Evolutionary conservation across 2,113 vertebrate genomes (phyloP), one percentile per base, ranked within the genome.

Genomic region (Eubucco bourcierii): DNA sequence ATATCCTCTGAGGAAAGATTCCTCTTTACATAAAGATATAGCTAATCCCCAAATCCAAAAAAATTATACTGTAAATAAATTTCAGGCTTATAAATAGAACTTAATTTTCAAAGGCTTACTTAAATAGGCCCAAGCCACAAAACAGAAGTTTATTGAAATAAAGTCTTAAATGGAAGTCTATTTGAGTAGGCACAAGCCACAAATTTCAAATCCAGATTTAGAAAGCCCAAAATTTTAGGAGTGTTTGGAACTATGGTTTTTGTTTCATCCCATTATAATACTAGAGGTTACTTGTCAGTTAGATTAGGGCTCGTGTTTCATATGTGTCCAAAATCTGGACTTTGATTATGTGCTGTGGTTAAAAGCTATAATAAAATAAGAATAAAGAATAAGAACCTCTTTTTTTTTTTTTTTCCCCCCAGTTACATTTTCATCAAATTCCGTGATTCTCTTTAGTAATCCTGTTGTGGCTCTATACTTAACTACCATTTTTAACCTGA

Each of bases 31-130:
- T 76, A 84, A 91, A 94, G 72, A 90, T 85, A 90, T 85, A 82
- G 64, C 37, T 92, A 90, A 87, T 93, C 81, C 71, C 91, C 76
- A 94, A 90, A 85, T 80, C 59, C 73, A 80, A 67, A 90, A 86
- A 93, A 93, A 90, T 87, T 27, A 58, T 89, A 85, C 41, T 78
- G 85, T 95, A 95, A 96, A 96, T 96, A 95, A 74, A 89, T 96
- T 86, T 81, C 3, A 11, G n/a, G 12, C 28, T 78, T 96, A 97
- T 88, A 96, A 95, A 96, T 95, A 97, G 90, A 92, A 83, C 33
- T 90, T 74, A 86, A 46, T 96, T 96, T 96, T 81, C 63, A 95
- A 97, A 95, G 66, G 68, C 76, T 95, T 95, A 92, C 90, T 88
- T 94, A 95, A 94, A 95, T 84, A 90, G 91, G 39, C 75, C 83